A percentile compares a stretch with the other conserved stretches of the same genome.
These are phyloP conservation scores for Mallotus villosus DNA, from an alignment of 2,797 vertebrate genomes.

Conservation along the genomic window DNA sequence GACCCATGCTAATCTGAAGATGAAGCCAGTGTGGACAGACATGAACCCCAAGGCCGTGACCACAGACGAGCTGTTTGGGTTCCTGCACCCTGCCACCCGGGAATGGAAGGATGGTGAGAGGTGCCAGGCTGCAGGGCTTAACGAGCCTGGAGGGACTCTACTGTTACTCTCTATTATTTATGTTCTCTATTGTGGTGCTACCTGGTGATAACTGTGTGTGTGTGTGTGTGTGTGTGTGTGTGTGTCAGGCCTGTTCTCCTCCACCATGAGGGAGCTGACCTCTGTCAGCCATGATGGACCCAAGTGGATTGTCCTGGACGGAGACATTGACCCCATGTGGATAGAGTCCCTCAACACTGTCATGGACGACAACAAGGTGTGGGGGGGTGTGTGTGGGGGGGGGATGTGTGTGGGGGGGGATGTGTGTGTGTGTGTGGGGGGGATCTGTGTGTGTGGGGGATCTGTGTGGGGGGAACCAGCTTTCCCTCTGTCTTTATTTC, in stretches of 20 bases:
- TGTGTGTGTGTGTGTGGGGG: background rate
- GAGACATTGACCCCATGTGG: conserved; percentile 81
- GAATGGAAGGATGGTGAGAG: conserved; percentile 80
- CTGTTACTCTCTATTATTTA: too few relatives aligned
- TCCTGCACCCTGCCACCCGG: conserved; percentile 75
- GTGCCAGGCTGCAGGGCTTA: too few relatives aligned
- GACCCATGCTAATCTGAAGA: conserved; percentile 74
- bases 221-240: too few relatives aligned
- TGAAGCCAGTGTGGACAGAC: conserved; percentile 74
- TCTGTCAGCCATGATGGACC: conserved; percentile 65
- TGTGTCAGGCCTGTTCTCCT: conserved; percentile 75
- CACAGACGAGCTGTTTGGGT: conserved; percentile 77
- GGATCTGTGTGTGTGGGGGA: too few relatives aligned
- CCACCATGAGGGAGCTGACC: conserved; percentile 77
- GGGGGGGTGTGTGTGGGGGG: conserved; percentile 33
- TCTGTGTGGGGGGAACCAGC: background rate
- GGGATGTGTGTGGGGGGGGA: background rate
- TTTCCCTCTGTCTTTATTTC: background rate
- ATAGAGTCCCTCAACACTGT: conserved; percentile 81
- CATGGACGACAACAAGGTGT: conserved; percentile 83
- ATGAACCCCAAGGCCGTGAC: conserved; percentile 81
- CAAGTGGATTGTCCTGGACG: conserved; percentile 81
- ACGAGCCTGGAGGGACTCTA: too few relatives aligned
- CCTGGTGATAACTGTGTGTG: background rate
- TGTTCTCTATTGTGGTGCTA: background rate